These are phyloP conservation scores for Myiopsitta monachus DNA, from an alignment of 2,113 vertebrate species.

Conservation along the genomic window DNA sequence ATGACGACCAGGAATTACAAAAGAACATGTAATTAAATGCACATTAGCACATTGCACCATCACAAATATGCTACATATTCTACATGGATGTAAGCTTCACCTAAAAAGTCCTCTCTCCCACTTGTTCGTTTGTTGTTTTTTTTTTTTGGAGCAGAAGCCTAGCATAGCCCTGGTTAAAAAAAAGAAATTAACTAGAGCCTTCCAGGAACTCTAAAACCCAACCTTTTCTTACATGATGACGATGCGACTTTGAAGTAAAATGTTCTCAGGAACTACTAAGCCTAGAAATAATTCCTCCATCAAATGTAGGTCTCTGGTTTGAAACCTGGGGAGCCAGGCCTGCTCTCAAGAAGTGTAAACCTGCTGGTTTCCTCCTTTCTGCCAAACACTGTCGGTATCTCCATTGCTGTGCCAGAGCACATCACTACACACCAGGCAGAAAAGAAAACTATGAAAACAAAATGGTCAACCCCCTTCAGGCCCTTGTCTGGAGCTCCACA, in stretches of 20 bases:
- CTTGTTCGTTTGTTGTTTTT: accelerated
- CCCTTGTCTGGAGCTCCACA: not conserved
- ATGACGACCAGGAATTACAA: not conserved
- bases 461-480: not conserved
- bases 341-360: not conserved
- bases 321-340: not conserved
- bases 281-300: not conserved
- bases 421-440: not conserved
- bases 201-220: not conserved
- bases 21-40: accelerated
- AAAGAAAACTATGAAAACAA: not conserved
- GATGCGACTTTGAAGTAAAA: not conserved
- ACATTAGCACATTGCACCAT: not conserved
- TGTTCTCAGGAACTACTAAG: not conserved
- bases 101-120: not conserved
- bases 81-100: not conserved
- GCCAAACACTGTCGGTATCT: not conserved
- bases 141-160: not conserved
- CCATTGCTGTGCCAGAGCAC: not conserved
- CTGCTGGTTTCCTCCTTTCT: not conserved
- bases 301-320: not conserved
- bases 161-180: not conserved
- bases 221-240: not conserved
- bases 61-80: not conserved
- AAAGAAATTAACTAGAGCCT: not conserved